Conservation (phyloP, 2,888 invertebrate genomes). For the Drymonia ruficornis region DNA sequence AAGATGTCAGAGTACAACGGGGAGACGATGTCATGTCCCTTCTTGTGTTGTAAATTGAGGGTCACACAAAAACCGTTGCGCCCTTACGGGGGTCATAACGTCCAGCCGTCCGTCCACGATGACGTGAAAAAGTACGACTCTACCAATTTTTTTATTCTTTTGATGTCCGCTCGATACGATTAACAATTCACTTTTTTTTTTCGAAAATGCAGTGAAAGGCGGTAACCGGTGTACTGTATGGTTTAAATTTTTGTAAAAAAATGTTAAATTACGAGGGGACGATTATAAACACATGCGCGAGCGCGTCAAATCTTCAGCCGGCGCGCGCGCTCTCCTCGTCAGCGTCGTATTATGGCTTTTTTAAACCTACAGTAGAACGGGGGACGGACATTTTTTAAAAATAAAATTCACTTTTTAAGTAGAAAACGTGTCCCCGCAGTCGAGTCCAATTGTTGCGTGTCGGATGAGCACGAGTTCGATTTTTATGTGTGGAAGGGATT, state of each 20-base stretch:
- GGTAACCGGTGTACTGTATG: conserved; percentile 73
- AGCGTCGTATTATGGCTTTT: conserved; percentile 78
- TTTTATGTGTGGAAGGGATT: conserved; percentile 77
- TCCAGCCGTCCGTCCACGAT: conserved; percentile 73
- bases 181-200: conserved; percentile 74
- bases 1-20: conserved; percentile 73
- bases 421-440: conserved; percentile 78
- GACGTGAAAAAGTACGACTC: conserved; percentile 70
- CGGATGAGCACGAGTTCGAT: conserved; percentile 83
- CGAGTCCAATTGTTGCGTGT: conserved; percentile 83
- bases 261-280: conserved; percentile 79
- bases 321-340: conserved; percentile 71
- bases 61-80: conserved; percentile 84
- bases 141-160: conserved; percentile 64
- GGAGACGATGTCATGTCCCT: conserved; percentile 67
- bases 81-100: conserved; percentile 74
- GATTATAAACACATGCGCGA: conserved; percentile 83
- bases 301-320: conserved; percentile 85
- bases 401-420: conserved; percentile 79
- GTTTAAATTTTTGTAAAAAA: conserved; percentile 73
- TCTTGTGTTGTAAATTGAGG: conserved; percentile 81
- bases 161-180: conserved; percentile 68
- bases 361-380: conserved; percentile 71
- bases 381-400: conserved; percentile 79
- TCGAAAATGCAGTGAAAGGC: conserved; percentile 54